Evolutionary conservation across 1,140 invertebrate species (phyloP).

Genomic region (Drosophila bocki): DNA sequence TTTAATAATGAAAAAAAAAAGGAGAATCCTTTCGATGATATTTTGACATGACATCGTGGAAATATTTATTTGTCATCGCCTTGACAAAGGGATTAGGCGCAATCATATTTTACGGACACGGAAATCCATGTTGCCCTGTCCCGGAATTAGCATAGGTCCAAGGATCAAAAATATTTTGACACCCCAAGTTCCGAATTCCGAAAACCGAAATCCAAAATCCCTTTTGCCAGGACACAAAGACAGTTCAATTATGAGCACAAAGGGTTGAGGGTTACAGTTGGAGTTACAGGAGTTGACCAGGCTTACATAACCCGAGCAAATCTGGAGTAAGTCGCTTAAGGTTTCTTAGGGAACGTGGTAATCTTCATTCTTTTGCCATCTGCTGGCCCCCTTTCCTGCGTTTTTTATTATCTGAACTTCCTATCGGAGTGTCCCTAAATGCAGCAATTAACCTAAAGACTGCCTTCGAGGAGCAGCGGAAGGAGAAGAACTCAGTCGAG

Average conservation of each 20-base stretch:
- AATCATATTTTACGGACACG: conserved; percentile 68
- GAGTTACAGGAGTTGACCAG: conserved; percentile 38
- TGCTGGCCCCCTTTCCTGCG: not conserved
- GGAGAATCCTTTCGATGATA: conserved; percentile 45
- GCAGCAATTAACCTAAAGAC: conserved; percentile 72
- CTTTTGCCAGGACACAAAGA: conserved; percentile 26
- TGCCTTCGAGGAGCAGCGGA: conserved; percentile 8
- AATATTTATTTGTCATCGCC: conserved; percentile 74
- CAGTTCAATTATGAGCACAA: conserved; percentile 67
- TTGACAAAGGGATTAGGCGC: conserved; percentile 50
- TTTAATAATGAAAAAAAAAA: conserved; percentile 29
- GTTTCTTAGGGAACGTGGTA: not conserved
- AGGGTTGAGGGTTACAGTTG: conserved; percentile 32
- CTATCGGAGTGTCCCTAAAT: conserved; percentile 59
- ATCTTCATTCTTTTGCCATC: conserved; percentile 19
- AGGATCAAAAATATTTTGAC: conserved; percentile 69
- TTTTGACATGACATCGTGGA: conserved; percentile 76
- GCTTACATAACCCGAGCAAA: conserved; percentile 56
- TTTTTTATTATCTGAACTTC: conserved; percentile 34
- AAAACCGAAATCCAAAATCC: not conserved
- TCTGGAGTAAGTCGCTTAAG: conserved; percentile 58
- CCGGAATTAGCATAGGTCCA: conserved; percentile 56
- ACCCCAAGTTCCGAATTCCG: conserved; percentile 15
- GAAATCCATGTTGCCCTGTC: conserved; percentile 43
- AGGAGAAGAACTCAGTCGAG: conserved; percentile 45